A percentile compares a stretch with the other conserved stretches of the same genome.
phyloP scores from a whole-genome alignment of 1,140 invertebrate genomes.

The Brachionus rubens region DNA sequence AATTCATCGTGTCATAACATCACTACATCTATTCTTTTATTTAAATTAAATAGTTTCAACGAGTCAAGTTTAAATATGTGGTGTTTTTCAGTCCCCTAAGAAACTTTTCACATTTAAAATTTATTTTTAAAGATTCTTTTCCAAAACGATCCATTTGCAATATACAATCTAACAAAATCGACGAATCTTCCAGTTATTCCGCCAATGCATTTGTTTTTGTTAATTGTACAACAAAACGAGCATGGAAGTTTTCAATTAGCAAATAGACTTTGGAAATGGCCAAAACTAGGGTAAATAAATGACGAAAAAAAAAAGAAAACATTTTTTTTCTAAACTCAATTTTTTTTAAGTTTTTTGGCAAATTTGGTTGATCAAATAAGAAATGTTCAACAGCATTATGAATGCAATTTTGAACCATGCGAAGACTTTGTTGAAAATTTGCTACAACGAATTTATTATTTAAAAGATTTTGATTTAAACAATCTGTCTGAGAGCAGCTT shows the following conservation, averaged over 20 bases:
- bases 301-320: not conserved
- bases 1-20: no score
- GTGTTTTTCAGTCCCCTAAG: not conserved
- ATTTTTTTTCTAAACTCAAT: not conserved
- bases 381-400: conserved; percentile 43
- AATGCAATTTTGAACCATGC: conserved; percentile 32
- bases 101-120: no score
- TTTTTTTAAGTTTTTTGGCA: conserved; percentile 5
- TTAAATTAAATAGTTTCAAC: no score
- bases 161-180: conserved; percentile 27
- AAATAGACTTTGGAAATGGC: conserved; percentile 42
- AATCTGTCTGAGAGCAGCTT: conserved; percentile 34
- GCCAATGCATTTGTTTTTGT: conserved; percentile 41
- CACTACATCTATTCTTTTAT: no score
- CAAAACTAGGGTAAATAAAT: conserved; percentile 31
- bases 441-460: conserved; percentile 40
- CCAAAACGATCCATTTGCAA: conserved; percentile 41
- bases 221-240: conserved; percentile 40
- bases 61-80: no score
- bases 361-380: conserved; percentile 43
- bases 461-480: conserved; percentile 37
- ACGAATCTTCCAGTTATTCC: conserved; percentile 33
- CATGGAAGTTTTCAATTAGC: conserved; percentile 32
- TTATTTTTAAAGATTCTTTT: conserved; percentile 6
- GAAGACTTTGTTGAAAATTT: conserved; percentile 36